phyloP scores from a whole-genome alignment of 2,888 invertebrate genomes.

The Xestia ashworthii region DNA sequence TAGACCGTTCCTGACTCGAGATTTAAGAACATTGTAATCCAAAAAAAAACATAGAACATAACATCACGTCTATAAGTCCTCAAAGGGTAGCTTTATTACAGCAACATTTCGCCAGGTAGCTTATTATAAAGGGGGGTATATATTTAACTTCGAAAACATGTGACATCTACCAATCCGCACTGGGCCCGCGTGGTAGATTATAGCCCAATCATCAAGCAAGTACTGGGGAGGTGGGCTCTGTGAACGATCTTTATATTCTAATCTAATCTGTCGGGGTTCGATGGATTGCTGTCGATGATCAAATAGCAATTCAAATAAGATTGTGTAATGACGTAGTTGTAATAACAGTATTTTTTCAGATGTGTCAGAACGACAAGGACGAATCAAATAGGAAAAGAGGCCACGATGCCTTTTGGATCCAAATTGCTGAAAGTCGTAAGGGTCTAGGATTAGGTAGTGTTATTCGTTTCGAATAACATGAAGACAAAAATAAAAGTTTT shows the following conservation, averaged over 20 bases:
- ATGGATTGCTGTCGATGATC: slow-evolving; percentile 17
- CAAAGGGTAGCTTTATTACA: neutral
- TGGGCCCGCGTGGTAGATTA: too few relatives aligned
- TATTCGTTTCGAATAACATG: too few relatives aligned
- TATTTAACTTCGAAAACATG: neutral
- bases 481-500: neutral
- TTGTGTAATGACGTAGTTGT: neutral
- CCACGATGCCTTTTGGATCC: neutral
- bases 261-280: slow-evolving; percentile 26
- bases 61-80: neutral
- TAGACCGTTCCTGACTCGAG: neutral
- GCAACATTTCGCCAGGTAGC: neutral
- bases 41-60: neutral
- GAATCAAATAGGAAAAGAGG: neutral
- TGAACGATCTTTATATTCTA: neutral
- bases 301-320: neutral
- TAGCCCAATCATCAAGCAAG: neutral
- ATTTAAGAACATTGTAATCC: neutral
- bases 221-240: neutral
- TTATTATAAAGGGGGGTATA: too few relatives aligned
- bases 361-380: neutral
- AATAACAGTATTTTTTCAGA: neutral
- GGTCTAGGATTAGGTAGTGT: too few relatives aligned
- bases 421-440: neutral
- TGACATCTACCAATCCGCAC: too few relatives aligned